Conservation (phyloP, 1,140 invertebrate genomes). For the Trichogramma pretiosum region DNA sequence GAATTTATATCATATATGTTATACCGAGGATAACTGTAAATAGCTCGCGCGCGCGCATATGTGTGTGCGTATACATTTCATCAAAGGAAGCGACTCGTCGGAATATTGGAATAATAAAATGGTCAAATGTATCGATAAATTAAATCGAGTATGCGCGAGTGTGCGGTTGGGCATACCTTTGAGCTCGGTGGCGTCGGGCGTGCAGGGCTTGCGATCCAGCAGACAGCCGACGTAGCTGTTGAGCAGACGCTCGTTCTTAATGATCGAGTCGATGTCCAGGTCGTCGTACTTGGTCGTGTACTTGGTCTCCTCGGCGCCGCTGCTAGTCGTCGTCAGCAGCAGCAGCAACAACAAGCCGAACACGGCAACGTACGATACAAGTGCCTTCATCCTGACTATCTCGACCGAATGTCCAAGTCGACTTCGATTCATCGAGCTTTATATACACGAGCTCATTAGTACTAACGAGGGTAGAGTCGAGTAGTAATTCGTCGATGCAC, state of each 20-base stretch:
- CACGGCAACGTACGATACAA: too few species aligned
- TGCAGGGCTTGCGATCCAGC: conserved; percentile 46
- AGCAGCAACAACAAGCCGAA: too few species aligned
- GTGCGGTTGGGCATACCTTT: conserved; percentile 36
- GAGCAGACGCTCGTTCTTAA: conserved; percentile 46
- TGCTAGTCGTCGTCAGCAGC: conserved; percentile 15
- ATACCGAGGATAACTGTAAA: too few species aligned
- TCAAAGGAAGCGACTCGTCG: too few species aligned
- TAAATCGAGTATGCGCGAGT: not conserved
- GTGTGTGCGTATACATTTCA: too few species aligned
- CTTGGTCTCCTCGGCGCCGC: conserved; percentile 27
- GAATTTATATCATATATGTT: too few species aligned
- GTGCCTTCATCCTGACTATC: too few species aligned
- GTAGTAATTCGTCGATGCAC: conserved; percentile 9
- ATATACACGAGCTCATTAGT: conserved; percentile 16
- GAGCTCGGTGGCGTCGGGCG: conserved; percentile 44
- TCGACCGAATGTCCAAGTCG: too few species aligned
- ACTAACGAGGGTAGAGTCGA: conserved; percentile 2
- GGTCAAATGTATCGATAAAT: too few species aligned
- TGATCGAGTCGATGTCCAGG: conserved; percentile 46
- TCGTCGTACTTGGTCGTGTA: conserved; percentile 50
- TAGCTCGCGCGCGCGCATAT: not conserved
- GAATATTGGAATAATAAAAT: too few species aligned
- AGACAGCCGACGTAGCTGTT: conserved; percentile 49
- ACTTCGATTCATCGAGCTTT: conserved; percentile 9